Evolutionary conservation across 2,888 invertebrate species (phyloP).

Genomic region (Exephanes ischioxanthus): DNA sequence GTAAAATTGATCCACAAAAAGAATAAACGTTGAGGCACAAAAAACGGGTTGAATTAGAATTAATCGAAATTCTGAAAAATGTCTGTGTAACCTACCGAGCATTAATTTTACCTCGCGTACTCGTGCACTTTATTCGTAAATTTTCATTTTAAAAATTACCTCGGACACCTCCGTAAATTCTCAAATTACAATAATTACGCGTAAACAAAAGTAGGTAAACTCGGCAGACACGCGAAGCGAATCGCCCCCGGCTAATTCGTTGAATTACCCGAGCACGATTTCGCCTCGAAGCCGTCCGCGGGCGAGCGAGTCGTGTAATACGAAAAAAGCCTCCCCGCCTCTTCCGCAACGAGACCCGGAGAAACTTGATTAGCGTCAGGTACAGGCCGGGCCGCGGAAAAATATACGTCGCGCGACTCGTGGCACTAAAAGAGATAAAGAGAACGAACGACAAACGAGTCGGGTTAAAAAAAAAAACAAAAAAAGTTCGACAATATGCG

Average conservation of each 20-base stretch:
- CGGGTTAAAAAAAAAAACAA: background rate
- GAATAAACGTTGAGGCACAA: too few species aligned
- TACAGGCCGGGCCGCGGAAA: slow-evolving; percentile 6
- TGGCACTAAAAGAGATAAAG: slow-evolving; percentile 22
- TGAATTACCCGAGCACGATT: background rate
- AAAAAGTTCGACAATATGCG: slow-evolving; percentile 42
- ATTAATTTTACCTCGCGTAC: background rate
- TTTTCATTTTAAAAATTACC: background rate
- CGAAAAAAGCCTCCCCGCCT: background rate
- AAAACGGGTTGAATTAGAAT: too few species aligned
- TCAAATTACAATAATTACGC: background rate
- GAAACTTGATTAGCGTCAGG: slow-evolving; percentile 26
- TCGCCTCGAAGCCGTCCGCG: background rate
- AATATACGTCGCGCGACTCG: slow-evolving; percentile 33
- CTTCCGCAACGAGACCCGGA: background rate
- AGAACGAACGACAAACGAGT: slow-evolving; percentile 43
- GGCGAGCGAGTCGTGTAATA: background rate
- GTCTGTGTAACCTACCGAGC: background rate
- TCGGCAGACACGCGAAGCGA: background rate
- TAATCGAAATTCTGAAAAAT: too few species aligned
- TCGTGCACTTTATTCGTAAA: background rate
- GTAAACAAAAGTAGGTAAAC: background rate
- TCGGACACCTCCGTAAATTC: background rate
- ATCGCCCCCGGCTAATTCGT: background rate
- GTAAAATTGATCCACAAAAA: too few species aligned